These are phyloP conservation scores for Delphinapterus leucas DNA, from an alignment of 2,113 vertebrate genomes.

Conservation along the genomic window DNA sequence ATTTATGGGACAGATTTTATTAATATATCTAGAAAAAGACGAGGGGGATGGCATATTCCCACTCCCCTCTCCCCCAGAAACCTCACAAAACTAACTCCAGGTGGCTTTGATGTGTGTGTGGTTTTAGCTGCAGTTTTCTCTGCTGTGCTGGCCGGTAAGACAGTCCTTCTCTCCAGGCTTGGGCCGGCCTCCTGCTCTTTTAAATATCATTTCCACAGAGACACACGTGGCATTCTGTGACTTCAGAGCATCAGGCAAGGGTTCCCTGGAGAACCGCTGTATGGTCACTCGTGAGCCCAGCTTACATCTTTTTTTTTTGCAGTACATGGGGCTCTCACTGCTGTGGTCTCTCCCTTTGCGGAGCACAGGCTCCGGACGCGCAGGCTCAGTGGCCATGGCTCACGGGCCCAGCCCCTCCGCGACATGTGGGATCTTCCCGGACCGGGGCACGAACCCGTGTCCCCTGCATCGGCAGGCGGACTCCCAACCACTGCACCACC, in stretches of 20 bases:
- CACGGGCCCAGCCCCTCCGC: too few species aligned
- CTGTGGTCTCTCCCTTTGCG: too few species aligned
- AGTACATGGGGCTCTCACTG: too few species aligned
- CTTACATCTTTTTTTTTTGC: too few species aligned
- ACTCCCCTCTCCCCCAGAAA: background rate
- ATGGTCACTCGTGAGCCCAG: background rate
- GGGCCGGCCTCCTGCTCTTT: background rate
- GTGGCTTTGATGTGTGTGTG: background rate
- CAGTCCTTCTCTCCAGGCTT: background rate
- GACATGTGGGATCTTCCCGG: too few species aligned
- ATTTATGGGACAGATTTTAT: background rate
- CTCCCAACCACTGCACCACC: too few species aligned
- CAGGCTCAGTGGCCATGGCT: too few species aligned
- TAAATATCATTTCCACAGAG: background rate
- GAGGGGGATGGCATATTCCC: background rate
- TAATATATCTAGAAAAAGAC: fast-evolving
- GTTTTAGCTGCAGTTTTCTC: background rate
- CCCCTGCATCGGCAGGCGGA: too few species aligned
- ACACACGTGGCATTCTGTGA: fast-evolving
- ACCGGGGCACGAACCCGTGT: too few species aligned
- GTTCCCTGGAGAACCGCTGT: background rate
- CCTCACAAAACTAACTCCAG: background rate
- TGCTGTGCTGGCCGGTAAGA: background rate
- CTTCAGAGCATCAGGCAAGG: background rate
- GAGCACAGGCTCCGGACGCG: too few species aligned